phyloP scores from a whole-genome alignment of 2,888 invertebrate species.

The Euclidia mi region DNA sequence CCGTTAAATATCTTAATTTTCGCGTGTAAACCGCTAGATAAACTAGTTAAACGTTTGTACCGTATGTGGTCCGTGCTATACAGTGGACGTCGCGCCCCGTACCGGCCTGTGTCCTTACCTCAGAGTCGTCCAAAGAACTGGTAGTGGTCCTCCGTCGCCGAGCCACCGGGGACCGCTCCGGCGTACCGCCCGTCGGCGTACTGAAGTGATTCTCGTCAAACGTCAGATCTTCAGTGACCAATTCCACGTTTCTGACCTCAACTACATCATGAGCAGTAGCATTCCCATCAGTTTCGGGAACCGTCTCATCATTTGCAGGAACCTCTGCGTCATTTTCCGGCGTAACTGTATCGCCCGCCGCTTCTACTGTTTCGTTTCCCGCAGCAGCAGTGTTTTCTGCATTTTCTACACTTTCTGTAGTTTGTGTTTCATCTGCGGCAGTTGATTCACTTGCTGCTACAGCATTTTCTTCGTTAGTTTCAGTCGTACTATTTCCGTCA shows the following conservation, averaged over 20 bases:
- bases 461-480: slow-evolving; percentile 24
- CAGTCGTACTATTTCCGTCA: slow-evolving; percentile 8
- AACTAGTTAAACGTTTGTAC: too few relatives aligned
- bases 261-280: slow-evolving; percentile 30
- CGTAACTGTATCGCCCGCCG: slow-evolving; percentile 38
- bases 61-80: slow-evolving; percentile 8
- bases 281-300: slow-evolving; percentile 45
- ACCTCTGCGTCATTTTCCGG: slow-evolving; percentile 5
- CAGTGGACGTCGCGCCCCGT: slow-evolving; percentile 60
- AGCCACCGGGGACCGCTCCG: slow-evolving; percentile 62
- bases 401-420: slow-evolving; percentile 29
- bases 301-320: slow-evolving; percentile 5
- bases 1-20: too few relatives aligned
- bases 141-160: slow-evolving; percentile 69
- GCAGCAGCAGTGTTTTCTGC: slow-evolving; percentile 8
- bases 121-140: slow-evolving; percentile 82
- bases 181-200: slow-evolving; percentile 81
- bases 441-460: slow-evolving; percentile 7
- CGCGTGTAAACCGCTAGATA: too few relatives aligned
- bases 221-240: slow-evolving; percentile 65
- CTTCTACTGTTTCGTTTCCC: slow-evolving; percentile 18
- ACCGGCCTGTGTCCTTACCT: slow-evolving; percentile 78
- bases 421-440: slow-evolving; percentile 18
- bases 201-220: slow-evolving; percentile 89
- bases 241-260: slow-evolving; percentile 54